Evolutionary conservation across 2,888 invertebrate species (phyloP).

Genomic region (Cenopis cana): DNA sequence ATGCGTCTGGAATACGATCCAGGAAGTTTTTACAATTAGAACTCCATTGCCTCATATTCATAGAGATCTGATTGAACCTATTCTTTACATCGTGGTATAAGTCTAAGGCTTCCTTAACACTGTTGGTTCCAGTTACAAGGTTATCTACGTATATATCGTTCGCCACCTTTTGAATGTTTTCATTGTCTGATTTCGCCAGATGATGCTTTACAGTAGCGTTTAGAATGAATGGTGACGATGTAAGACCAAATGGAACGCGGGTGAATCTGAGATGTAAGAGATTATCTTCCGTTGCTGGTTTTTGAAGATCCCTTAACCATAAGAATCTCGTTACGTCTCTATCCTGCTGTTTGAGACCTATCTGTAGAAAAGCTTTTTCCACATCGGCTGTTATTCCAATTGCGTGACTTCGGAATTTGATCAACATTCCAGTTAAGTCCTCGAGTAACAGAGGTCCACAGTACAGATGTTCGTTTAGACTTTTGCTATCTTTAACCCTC

Average conservation of each 20-base stretch:
- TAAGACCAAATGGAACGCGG: conserved; percentile 43
- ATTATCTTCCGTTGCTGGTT: conserved; percentile 30
- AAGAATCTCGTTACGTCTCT: conserved; percentile 39
- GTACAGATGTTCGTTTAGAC: conserved; percentile 51
- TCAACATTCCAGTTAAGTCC: conserved; percentile 48
- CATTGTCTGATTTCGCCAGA: neutral
- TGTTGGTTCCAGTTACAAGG: neutral
- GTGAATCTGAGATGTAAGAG: conserved; percentile 33
- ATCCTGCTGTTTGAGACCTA: conserved; percentile 42
- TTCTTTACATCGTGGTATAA: neutral
- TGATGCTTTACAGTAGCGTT: neutral
- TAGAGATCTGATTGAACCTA: neutral
- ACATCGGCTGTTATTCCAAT: conserved; percentile 50
- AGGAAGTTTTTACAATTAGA: neutral
- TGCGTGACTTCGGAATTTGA: conserved; percentile 47
- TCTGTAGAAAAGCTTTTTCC: conserved; percentile 50
- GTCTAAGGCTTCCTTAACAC: neutral
- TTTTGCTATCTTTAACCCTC: conserved; percentile 45
- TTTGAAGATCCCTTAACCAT: conserved; percentile 11
- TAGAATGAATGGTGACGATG: conserved; percentile 25
- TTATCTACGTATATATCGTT: conserved; percentile 1
- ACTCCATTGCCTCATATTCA: neutral
- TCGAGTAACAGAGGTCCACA: conserved; percentile 50
- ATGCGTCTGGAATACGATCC: too few species aligned
- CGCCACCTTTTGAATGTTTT: neutral